Evolutionary conservation across 1,140 invertebrate genomes (phyloP).

Genomic region (Aplysia californica): DNA sequence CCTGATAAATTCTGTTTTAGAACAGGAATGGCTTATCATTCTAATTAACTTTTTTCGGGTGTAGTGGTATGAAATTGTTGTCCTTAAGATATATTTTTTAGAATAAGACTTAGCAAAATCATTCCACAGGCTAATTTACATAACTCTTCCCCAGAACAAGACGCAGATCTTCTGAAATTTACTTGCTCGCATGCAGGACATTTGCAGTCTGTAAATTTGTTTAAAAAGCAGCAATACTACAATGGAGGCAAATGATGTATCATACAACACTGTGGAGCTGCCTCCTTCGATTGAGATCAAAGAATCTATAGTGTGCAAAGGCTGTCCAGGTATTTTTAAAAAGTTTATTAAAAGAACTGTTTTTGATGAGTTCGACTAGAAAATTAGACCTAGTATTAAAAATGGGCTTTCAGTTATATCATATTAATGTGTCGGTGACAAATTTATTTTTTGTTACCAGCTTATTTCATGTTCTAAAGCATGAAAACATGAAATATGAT

Average conservation of each 20-base stretch:
- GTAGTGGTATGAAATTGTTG: no score
- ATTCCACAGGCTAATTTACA: background rate
- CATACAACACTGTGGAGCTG: slow-evolving; percentile 24
- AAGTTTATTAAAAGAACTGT: background rate
- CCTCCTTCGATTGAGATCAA: slow-evolving; percentile 19
- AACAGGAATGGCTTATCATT: no score
- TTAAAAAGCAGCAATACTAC: background rate
- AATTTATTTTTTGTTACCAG: background rate
- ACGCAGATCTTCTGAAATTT: background rate
- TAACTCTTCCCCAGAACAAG: background rate
- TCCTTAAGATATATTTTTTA: background rate
- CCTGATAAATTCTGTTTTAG: no score
- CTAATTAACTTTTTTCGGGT: no score
- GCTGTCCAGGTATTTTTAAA: slow-evolving; percentile 7
- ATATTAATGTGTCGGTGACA: background rate
- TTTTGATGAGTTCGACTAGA: background rate
- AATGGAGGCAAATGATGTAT: background rate
- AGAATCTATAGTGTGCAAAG: slow-evolving; percentile 10
- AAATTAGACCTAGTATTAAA: slow-evolving; percentile 4
- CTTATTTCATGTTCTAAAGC: background rate
- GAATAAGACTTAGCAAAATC: background rate
- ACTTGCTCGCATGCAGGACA: background rate
- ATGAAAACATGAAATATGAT: background rate
- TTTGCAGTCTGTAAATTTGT: background rate
- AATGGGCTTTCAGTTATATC: background rate